Base-by-base conservation (phyloP, 2,113 vertebrate species). In the Amblyornis subalaris region DNA sequence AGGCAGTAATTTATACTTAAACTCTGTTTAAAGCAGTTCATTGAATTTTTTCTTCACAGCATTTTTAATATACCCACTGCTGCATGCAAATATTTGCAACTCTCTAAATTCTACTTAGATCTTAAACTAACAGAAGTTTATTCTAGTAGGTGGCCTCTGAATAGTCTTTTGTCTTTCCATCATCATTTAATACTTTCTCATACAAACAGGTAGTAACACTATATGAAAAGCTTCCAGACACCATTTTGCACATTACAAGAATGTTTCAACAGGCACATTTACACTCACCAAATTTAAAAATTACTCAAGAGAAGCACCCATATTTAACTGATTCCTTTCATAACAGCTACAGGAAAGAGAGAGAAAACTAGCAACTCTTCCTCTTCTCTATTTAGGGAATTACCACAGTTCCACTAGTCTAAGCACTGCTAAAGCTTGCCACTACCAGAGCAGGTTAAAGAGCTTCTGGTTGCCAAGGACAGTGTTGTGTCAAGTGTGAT, bases 321-420 rank as follows among this genome's bases (percentile, higher is more conserved):
- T 20, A 47, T 70, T 60, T 60, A 80, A 88, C 69, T 7, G 38
- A 91, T 86, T 76, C 9, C 24, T 81, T 94, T 93, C 50, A 42
- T 70, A 90, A 95, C 57, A 64, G 44, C 36, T 33, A 85, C 85
- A 89, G 83, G 85, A 94, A 95, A 84, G 44, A 75, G 40, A 57
- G 8, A 66, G 73, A 92, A 93, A 72, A 65, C 48, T 48, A 83
- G 67, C 58, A 79, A 69, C 54, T 72, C 86, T 88, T 91, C 88
- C 80, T 76, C 87, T 85, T 74, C 48, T 88, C 78, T 80, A 2
- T 65, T 55, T 76, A 77, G 88, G 44, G 40, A 73, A 78, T 74
- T 18, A 38, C 51, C 33, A 69, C 47, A 72, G 66, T 91, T 89
- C 77, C 69, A 89, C 77, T 78, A 60, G 40, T 11, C 23, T 13